phyloP scores from a whole-genome alignment of 2,797 vertebrate species.

The Australoheros facetus region DNA sequence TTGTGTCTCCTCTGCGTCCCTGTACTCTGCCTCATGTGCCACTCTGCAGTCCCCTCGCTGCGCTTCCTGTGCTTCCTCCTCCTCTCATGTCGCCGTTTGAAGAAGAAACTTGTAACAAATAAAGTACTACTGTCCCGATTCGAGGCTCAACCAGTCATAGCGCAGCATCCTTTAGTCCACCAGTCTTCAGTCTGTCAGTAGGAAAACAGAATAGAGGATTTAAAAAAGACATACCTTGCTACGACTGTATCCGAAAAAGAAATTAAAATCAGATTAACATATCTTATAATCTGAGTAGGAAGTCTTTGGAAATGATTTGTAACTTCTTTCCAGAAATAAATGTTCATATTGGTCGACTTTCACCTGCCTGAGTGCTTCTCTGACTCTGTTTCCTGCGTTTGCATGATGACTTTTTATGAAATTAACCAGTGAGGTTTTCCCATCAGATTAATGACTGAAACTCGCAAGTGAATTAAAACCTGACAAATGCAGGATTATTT shows the following conservation, averaged over 20 bases:
- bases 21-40: constrained; percentile 20
- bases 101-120: constrained; percentile 67
- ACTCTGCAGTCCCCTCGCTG: constrained; percentile 28
- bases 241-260: constrained; percentile 78
- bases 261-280: constrained; percentile 75
- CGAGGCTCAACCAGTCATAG: constrained; percentile 79
- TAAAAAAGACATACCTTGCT: constrained; percentile 77
- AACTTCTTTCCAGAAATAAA: constrained; percentile 87
- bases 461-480: not conserved
- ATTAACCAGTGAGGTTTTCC: not conserved
- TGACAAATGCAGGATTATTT: not conserved
- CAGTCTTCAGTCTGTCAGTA: constrained; percentile 73
- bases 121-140: constrained; percentile 76
- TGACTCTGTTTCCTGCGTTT: not conserved
- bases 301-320: constrained; percentile 86
- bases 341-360: constrained; percentile 83
- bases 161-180: constrained; percentile 80
- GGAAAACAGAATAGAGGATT: constrained; percentile 74
- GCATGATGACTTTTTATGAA: not conserved
- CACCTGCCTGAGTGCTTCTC: constrained; percentile 34
- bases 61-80: constrained; percentile 71
- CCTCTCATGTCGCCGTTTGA: constrained; percentile 78
- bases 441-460: not conserved
- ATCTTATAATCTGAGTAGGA: constrained; percentile 85
- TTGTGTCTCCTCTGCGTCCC: not conserved